Conservation (phyloP, 2,888 invertebrate genomes). For the Drosophila subquinaria region DNA sequence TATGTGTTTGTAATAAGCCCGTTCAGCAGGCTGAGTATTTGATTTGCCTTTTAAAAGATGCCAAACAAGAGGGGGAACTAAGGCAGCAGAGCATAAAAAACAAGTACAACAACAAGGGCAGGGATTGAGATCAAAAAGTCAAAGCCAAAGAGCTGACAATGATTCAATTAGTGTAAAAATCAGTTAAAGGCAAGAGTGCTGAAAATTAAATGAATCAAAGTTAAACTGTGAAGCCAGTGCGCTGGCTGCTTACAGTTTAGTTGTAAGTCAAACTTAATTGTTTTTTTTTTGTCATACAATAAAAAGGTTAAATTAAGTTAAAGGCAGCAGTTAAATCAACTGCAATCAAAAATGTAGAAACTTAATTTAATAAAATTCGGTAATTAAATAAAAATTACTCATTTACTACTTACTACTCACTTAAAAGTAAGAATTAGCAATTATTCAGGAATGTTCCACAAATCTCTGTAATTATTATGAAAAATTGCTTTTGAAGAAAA, state of each 20-base stretch:
- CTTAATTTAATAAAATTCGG: too few relatives aligned
- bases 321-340: not conserved
- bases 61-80: conserved; percentile 5
- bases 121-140: conserved; percentile 31
- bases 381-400: too few relatives aligned
- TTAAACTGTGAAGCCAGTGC: not conserved
- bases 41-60: conserved; percentile 52
- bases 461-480: too few relatives aligned
- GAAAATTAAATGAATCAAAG: conserved; percentile 1
- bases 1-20: conserved; percentile 58
- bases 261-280: not conserved
- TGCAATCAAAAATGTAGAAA: not conserved
- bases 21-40: conserved; percentile 39
- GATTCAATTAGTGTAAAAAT: conserved; percentile 39
- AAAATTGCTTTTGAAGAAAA: too few relatives aligned
- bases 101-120: not conserved
- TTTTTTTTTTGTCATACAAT: not conserved
- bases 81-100: conserved; percentile 21
- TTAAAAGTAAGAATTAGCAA: too few relatives aligned
- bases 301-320: not conserved
- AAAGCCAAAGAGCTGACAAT: conserved; percentile 16
- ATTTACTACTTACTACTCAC: too few relatives aligned
- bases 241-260: not conserved
- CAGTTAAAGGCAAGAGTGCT: conserved; percentile 17
- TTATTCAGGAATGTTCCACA: too few relatives aligned